Conservation (phyloP, 1,140 invertebrate genomes). For the Nasonia giraulti region DNA sequence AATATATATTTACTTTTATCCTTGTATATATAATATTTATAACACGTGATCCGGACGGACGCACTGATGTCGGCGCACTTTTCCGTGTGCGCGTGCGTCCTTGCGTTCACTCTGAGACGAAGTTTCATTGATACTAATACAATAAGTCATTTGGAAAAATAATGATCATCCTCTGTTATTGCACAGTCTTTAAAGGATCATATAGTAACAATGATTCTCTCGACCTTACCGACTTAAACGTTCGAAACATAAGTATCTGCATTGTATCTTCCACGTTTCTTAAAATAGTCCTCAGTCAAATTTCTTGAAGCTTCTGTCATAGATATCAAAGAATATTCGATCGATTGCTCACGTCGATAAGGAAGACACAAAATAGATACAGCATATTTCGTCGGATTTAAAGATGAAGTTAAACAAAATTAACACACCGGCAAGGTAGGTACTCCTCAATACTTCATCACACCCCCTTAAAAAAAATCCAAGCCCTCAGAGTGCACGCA, state of each 20-base stretch:
- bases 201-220: not conserved
- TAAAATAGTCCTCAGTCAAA: not conserved
- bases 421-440: not conserved
- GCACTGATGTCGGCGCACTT: constrained; percentile 7
- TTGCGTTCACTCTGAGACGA: constrained; percentile 19
- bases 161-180: not conserved
- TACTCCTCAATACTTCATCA: not conserved
- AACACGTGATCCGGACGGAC: constrained; percentile 16
- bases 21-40: constrained; percentile 47
- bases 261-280: not conserved
- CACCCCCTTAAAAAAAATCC: not conserved
- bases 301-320: not conserved
- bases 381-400: not conserved
- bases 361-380: not conserved
- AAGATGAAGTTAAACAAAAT: not conserved
- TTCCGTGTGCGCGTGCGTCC: constrained; percentile 22
- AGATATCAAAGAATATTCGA: not conserved
- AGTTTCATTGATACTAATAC: not conserved
- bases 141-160: not conserved
- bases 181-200: not conserved
- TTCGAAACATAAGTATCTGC: not conserved
- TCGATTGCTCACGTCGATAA: not conserved
- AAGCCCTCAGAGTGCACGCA: not conserved
- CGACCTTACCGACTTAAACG: not conserved
- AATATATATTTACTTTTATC: constrained; percentile 47